These are phyloP conservation scores for Microtus pennsylvanicus DNA, from an alignment of 2,113 vertebrate genomes.

Conservation along the genomic window DNA sequence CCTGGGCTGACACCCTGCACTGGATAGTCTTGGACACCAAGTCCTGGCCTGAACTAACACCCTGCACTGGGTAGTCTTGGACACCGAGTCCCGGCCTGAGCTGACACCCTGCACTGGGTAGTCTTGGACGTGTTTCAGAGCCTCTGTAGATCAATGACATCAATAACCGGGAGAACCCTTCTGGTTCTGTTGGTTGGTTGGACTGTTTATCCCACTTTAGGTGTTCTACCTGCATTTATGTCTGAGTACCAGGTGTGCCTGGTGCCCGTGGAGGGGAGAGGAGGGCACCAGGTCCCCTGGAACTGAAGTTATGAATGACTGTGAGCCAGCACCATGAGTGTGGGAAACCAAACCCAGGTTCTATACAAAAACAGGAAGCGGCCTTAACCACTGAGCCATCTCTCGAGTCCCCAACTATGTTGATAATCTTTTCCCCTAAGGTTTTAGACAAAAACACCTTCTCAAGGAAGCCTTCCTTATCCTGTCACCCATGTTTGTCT, in stretches of 20 bases:
- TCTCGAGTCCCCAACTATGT: background rate
- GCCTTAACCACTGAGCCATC: background rate
- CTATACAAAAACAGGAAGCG: background rate
- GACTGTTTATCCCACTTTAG: background rate
- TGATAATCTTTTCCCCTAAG: background rate
- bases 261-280: background rate
- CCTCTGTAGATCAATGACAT: conserved; percentile 11
- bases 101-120: background rate
- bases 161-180: background rate
- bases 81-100: no score
- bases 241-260: background rate
- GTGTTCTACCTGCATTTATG: background rate
- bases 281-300: background rate
- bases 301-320: background rate
- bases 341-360: background rate
- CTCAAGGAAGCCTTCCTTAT: conserved; percentile 14
- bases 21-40: background rate
- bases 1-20: background rate
- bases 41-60: no score
- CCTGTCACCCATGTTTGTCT: conserved; percentile 13
- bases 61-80: no score
- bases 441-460: background rate
- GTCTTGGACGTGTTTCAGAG: background rate
- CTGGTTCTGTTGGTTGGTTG: background rate
- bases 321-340: background rate